A percentile compares a stretch with the other conserved stretches of the same genome.
These are phyloP conservation scores for Sarcophaga variegata DNA, from an alignment of 2,888 invertebrate species.

Conservation along the genomic window DNA sequence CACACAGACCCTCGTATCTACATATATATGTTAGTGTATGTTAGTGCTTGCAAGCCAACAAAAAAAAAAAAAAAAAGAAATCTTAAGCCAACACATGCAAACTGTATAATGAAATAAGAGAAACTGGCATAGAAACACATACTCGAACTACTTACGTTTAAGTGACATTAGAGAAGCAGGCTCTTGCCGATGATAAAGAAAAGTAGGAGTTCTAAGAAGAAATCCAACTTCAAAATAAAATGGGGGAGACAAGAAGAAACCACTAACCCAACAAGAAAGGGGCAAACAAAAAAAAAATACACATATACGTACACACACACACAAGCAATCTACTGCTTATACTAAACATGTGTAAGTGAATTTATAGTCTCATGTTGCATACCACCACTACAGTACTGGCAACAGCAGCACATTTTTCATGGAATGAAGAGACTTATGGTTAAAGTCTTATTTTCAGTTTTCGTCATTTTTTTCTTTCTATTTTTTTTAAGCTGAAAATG, in stretches of 20 bases:
- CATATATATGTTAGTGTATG: background rate
- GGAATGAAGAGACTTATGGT: constrained; percentile 43
- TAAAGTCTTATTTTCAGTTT: constrained; percentile 34
- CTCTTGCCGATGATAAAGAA: constrained; percentile 68
- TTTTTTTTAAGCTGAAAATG: constrained; percentile 26
- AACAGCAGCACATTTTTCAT: constrained; percentile 8
- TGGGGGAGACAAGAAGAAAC: constrained; percentile 12
- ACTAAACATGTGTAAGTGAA: background rate
- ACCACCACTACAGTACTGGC: background rate
- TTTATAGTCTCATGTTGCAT: background rate
- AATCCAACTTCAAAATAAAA: constrained; percentile 73
- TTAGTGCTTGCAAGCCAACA: constrained; percentile 4
- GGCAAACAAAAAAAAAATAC: constrained; percentile 19
- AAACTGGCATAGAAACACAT: constrained; percentile 46
- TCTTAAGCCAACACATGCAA: no score
- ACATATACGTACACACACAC: constrained; percentile 6
- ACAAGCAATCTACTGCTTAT: background rate
- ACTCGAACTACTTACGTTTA: constrained; percentile 77
- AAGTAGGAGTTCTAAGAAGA: constrained; percentile 58
- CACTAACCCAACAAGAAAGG: constrained; percentile 24
- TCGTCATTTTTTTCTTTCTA: background rate
- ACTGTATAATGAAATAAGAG: constrained; percentile 25
- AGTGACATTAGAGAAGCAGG: constrained; percentile 79
- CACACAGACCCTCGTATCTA: constrained; percentile 57
- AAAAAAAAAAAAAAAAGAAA: constrained; percentile 17